A percentile compares a stretch with the other conserved stretches of the same genome.
Evolutionary conservation across 1,140 invertebrate species (phyloP).

Genomic region (Antheraea mylitta): DNA sequence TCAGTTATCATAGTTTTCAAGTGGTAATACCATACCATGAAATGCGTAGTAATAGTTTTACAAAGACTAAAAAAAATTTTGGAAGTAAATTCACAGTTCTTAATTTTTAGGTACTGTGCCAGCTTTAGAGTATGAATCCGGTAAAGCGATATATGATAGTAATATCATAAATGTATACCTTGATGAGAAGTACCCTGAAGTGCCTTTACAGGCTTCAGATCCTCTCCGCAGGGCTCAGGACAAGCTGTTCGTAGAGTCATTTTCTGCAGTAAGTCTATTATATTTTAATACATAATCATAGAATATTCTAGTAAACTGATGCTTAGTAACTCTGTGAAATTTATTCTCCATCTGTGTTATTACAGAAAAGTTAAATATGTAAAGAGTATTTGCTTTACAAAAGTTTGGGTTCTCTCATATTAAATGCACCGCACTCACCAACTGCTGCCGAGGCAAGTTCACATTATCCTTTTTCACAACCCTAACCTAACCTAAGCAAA

Average conservation of each 20-base stretch:
- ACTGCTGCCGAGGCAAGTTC: too few relatives aligned
- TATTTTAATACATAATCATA: constrained; percentile 8
- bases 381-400: too few relatives aligned
- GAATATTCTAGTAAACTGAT: too few relatives aligned
- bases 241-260: constrained; percentile 87
- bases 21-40: neutral
- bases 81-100: neutral
- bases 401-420: too few relatives aligned
- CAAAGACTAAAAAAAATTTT: neutral
- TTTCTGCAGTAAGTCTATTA: constrained; percentile 65
- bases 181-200: constrained; percentile 88
- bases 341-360: too few relatives aligned
- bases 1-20: too few relatives aligned
- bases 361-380: too few relatives aligned
- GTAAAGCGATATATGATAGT: constrained; percentile 67
- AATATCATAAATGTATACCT: constrained; percentile 89
- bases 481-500: too few relatives aligned
- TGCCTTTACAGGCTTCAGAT: constrained; percentile 84
- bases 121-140: constrained; percentile 65
- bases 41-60: neutral
- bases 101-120: constrained; percentile 57
- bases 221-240: constrained; percentile 89
- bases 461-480: too few relatives aligned
- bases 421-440: too few relatives aligned
- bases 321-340: too few relatives aligned